Conservation (phyloP, 2,888 invertebrate species). For the Plebejus anna region DNA sequence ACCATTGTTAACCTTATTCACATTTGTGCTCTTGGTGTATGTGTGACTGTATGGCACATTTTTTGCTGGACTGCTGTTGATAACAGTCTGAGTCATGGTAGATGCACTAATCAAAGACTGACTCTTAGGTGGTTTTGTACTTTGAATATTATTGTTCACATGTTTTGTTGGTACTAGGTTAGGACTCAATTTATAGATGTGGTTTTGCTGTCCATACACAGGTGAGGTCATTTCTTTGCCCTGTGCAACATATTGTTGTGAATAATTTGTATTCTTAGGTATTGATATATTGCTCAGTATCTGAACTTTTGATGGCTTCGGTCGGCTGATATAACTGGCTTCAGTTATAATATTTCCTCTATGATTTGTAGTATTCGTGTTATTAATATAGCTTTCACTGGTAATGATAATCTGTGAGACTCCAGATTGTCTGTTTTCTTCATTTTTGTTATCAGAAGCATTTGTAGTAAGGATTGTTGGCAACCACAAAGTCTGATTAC, state of each 20-base stretch:
- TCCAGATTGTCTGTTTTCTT: conserved; percentile 62
- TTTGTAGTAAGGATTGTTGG: conserved; percentile 70
- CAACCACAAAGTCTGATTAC: conserved; percentile 70
- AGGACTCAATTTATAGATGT: conserved; percentile 67
- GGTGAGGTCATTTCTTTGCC: conserved; percentile 63
- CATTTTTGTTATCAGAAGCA: conserved; percentile 59
- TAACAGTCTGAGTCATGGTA: conserved; percentile 57
- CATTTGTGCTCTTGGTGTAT: conserved; percentile 65
- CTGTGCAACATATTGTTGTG: conserved; percentile 62
- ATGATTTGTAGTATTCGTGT: conserved; percentile 54
- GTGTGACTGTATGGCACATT: conserved; percentile 68
- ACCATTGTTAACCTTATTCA: conserved; percentile 73
- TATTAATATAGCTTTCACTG: conserved; percentile 69
- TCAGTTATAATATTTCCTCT: conserved; percentile 67
- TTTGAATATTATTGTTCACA: conserved; percentile 65
- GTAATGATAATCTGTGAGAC: conserved; percentile 74
- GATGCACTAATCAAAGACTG: conserved; percentile 69
- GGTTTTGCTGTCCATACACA: conserved; percentile 66
- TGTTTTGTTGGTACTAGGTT: conserved; percentile 64
- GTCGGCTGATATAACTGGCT: conserved; percentile 61
- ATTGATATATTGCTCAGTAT: conserved; percentile 74
- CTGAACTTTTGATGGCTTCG: conserved; percentile 72
- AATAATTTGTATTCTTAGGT: conserved; percentile 65
- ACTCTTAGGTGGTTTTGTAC: conserved; percentile 63
- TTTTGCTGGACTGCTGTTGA: conserved; percentile 66